Percentiles rank a stretch among this genome's conserved stretches.
phyloP scores from a whole-genome alignment of 2,797 vertebrate genomes.

The Paratrypauchen microcephalus region DNA sequence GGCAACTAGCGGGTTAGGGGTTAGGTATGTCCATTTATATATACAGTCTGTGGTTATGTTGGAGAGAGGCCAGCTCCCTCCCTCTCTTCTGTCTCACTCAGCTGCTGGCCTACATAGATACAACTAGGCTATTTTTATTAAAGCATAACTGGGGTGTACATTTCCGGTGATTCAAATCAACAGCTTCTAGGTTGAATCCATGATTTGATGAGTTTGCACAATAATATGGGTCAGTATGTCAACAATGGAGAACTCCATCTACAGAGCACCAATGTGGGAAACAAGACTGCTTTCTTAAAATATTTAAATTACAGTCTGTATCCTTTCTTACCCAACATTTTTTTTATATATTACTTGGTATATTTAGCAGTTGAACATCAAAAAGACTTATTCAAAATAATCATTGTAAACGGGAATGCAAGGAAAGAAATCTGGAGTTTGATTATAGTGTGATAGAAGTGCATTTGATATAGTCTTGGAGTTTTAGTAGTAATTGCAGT shows the following conservation, averaged over 20 bases:
- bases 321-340: neutral
- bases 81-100: slow-evolving; percentile 1
- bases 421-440: no score
- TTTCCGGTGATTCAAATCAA: neutral
- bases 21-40: no score
- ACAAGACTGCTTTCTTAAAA: slow-evolving; percentile 5
- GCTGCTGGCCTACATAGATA: slow-evolving; percentile 5
- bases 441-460: no score
- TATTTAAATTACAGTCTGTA: no score
- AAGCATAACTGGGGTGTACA: neutral
- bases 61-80: slow-evolving; percentile 17
- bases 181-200: neutral
- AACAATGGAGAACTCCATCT: slow-evolving; percentile 49
- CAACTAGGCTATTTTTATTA: slow-evolving; percentile 14
- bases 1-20: no score
- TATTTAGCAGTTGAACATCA: neutral
- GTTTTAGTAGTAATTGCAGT: no score
- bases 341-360: neutral
- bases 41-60: neutral
- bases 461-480: neutral
- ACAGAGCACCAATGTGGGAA: slow-evolving; percentile 53
- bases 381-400: neutral
- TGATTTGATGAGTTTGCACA: neutral
- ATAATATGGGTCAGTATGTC: slow-evolving; percentile 24
- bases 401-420: neutral